Evolutionary conservation across 1,140 invertebrate genomes (phyloP).

Genomic region (Drosophila dunni): DNA sequence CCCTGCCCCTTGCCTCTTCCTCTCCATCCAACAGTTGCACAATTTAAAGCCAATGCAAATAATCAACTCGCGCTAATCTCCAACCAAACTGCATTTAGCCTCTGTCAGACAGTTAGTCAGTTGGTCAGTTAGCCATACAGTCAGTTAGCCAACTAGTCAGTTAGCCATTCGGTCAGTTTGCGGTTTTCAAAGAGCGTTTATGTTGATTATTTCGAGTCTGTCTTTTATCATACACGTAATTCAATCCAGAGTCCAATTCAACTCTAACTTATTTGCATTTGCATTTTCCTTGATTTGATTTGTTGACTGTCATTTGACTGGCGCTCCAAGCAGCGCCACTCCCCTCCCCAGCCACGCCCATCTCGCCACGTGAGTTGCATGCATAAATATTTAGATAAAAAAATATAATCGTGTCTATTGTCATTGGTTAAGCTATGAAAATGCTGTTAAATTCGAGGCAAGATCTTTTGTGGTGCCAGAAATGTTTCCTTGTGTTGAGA

Average conservation of each 20-base stretch:
- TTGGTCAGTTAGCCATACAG: slow-evolving; percentile 8
- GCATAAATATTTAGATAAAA: slow-evolving; percentile 4
- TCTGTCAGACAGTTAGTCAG: slow-evolving; percentile 10
- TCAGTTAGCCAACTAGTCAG: slow-evolving; percentile 11
- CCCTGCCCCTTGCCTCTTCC: neutral
- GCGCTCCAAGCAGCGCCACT: slow-evolving; percentile 25
- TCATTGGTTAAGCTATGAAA: slow-evolving; percentile 23
- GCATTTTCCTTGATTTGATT: slow-evolving; percentile 46
- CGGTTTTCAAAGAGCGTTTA: slow-evolving; percentile 56
- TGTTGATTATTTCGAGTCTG: slow-evolving; percentile 53
- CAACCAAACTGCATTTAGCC: slow-evolving; percentile 56
- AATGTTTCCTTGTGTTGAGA: slow-evolving; percentile 1
- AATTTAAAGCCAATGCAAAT: slow-evolving; percentile 55
- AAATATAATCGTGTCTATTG: slow-evolving; percentile 15
- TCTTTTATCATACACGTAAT: slow-evolving; percentile 32
- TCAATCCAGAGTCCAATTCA: slow-evolving; percentile 27
- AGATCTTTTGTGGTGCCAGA: slow-evolving; percentile 17
- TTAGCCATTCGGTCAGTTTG: slow-evolving; percentile 40
- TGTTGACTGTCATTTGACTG: slow-evolving; percentile 39
- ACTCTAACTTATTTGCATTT: slow-evolving; percentile 25
- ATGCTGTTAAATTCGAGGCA: slow-evolving; percentile 47
- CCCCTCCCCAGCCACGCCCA: neutral
- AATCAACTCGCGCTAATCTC: slow-evolving; percentile 65
- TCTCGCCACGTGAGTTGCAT: slow-evolving; percentile 40
- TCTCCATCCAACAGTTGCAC: slow-evolving; percentile 12